phyloP scores from a whole-genome alignment of 2,113 vertebrate genomes.

The Antennarius striatus region DNA sequence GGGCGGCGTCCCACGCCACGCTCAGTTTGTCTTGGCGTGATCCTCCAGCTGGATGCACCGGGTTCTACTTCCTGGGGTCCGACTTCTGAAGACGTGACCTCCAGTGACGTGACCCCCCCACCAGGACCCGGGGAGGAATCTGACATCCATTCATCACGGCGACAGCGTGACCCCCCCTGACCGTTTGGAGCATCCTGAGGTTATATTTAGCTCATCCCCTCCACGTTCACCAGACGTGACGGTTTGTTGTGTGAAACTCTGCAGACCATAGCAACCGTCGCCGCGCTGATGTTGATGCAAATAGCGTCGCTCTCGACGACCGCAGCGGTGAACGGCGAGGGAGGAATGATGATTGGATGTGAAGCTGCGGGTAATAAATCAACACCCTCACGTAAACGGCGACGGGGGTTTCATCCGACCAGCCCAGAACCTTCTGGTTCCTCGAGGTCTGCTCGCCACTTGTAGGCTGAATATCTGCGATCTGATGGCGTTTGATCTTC shows the following conservation, averaged over 20 bases:
- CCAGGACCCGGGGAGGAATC: constrained; percentile 37
- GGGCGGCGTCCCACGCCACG: constrained; percentile 33
- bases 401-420: too few species aligned
- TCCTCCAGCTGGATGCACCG: constrained; percentile 30
- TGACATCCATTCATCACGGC: constrained; percentile 56
- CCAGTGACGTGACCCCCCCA: constrained; percentile 47
- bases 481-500: neutral
- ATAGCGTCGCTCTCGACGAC: constrained; percentile 8
- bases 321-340: constrained; percentile 21
- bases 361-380: constrained; percentile 65
- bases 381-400: constrained; percentile 24
- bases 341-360: constrained; percentile 50
- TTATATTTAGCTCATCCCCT: constrained; percentile 70
- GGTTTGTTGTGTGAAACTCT: constrained; percentile 33
- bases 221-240: constrained; percentile 47
- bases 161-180: constrained; percentile 41
- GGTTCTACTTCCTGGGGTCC: constrained; percentile 55
- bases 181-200: constrained; percentile 63
- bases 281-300: constrained; percentile 17
- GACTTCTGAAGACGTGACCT: constrained; percentile 47
- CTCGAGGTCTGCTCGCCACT: constrained; percentile 24
- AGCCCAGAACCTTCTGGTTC: constrained; percentile 33
- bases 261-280: constrained; percentile 35
- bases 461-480: constrained; percentile 21
- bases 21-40: constrained; percentile 55